Percentiles rank a stretch among this genome's conserved stretches.
Conservation (phyloP, 2,113 vertebrate species). For the Rissa tridactyla region DNA sequence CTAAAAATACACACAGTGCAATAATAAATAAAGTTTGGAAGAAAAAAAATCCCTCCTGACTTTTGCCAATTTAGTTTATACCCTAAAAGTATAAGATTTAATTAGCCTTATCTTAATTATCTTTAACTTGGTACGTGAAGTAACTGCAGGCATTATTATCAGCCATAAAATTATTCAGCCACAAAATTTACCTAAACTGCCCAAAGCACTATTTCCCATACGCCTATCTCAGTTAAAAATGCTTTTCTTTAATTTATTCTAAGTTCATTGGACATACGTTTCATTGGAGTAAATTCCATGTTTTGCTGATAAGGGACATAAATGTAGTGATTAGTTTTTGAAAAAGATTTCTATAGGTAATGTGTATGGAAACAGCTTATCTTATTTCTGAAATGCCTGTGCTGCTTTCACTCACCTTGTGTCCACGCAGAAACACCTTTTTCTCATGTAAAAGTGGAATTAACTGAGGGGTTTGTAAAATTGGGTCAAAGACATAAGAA, state of each 20-base stretch:
- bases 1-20: not conserved
- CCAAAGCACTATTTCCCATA: not conserved
- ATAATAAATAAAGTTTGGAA: not conserved
- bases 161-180: constrained; percentile 36
- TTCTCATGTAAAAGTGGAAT: not conserved
- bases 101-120: constrained; percentile 37
- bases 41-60: not conserved
- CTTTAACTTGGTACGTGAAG: not conserved
- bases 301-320: not conserved
- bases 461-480: not conserved
- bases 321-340: not conserved
- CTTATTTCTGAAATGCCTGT: not conserved
- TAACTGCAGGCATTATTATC: not conserved
- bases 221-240: not conserved
- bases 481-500: not conserved
- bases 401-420: not conserved
- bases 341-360: not conserved
- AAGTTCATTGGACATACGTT: not conserved
- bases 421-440: not conserved
- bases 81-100: not conserved
- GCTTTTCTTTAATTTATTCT: not conserved
- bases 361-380: not conserved
- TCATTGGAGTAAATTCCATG: not conserved
- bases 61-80: constrained; percentile 1
- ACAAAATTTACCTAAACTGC: not conserved